Conservation (phyloP, 1,140 invertebrate species). For the Tribolium madens region DNA sequence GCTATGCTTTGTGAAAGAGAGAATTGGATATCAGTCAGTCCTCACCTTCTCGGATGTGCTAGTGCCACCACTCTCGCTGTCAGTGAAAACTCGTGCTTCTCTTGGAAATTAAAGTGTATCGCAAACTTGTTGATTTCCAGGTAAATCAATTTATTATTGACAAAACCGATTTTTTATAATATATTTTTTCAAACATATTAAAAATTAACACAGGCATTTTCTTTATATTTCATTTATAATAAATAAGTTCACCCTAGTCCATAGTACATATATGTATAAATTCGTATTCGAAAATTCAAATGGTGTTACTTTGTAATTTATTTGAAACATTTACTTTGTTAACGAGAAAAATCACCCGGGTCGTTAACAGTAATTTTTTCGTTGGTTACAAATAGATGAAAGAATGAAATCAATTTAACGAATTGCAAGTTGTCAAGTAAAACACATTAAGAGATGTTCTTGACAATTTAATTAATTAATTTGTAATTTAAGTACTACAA, state of each 20-base stretch:
- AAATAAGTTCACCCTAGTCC: too few relatives aligned
- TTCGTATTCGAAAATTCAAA: background rate
- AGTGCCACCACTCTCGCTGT: constrained; percentile 21
- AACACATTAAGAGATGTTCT: too few relatives aligned
- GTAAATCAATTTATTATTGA: background rate
- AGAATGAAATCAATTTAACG: background rate
- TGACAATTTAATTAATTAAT: too few relatives aligned
- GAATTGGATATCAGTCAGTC: constrained; percentile 39
- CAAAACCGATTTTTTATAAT: too few relatives aligned
- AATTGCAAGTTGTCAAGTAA: background rate
- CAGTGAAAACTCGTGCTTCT: constrained; percentile 30
- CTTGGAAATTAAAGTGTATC: constrained; percentile 25
- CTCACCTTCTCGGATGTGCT: constrained; percentile 30
- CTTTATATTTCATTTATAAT: too few relatives aligned
- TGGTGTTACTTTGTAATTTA: background rate
- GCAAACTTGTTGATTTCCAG: constrained; percentile 1
- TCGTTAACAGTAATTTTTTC: constrained; percentile 20
- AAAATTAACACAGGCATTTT: too few relatives aligned
- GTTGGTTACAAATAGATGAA: background rate
- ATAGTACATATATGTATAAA: too few relatives aligned
- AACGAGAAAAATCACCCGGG: constrained; percentile 11
- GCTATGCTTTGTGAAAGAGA: constrained; percentile 40
- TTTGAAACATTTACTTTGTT: constrained; percentile 13
- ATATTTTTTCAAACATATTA: too few relatives aligned
- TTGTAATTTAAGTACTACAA: too few relatives aligned